Conservation (phyloP, 2,113 vertebrate genomes). For the Petromus typicus region DNA sequence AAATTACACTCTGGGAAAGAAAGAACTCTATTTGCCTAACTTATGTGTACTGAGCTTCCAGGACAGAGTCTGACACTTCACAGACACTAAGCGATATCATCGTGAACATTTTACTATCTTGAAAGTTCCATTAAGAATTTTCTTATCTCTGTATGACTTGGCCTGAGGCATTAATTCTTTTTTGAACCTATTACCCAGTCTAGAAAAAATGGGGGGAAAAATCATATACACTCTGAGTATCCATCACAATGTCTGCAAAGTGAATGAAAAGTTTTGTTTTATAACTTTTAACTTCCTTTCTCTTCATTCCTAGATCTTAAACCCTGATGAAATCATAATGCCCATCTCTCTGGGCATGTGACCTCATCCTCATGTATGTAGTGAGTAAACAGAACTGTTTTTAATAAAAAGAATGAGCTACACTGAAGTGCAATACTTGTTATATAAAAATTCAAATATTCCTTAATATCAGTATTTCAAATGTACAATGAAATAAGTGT, state of each 20-base stretch:
- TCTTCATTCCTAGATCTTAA: background rate
- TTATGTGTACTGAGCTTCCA: background rate
- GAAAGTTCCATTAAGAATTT: background rate
- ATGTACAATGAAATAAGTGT: background rate
- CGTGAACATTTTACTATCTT: background rate
- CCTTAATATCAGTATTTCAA: background rate
- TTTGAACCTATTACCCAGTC: background rate
- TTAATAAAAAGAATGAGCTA: background rate
- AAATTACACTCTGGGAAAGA: background rate
- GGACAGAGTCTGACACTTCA: background rate
- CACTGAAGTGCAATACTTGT: background rate
- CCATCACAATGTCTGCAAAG: background rate
- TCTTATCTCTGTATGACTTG: background rate
- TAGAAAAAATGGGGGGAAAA: slow-evolving; percentile 27
- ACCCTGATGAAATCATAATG: background rate
- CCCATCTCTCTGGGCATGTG: background rate
- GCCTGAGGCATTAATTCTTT: background rate
- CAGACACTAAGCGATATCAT: background rate
- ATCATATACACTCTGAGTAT: background rate
- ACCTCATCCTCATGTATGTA: background rate
- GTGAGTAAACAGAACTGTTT: background rate
- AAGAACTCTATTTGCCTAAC: background rate
- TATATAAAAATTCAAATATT: background rate
- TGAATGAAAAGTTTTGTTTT: background rate
- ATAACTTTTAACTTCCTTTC: background rate